Evolutionary conservation across 2,797 vertebrate genomes (phyloP).

Genomic region (Adelosebastes latens): DNA sequence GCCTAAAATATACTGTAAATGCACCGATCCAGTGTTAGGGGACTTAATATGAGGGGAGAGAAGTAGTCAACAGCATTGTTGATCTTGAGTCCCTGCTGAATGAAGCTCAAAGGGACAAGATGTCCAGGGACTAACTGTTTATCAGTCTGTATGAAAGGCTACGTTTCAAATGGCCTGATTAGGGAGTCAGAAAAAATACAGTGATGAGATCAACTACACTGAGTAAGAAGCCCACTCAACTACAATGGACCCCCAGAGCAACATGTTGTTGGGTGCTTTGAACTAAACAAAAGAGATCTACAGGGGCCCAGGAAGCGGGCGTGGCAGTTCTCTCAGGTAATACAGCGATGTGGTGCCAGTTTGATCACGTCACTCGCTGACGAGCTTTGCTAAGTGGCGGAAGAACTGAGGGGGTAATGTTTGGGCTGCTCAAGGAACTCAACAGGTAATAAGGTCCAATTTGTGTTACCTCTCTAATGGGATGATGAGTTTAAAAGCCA

Average conservation of each 20-base stretch:
- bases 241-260: not conserved
- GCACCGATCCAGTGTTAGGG: not conserved
- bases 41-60: not conserved
- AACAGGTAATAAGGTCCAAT: constrained; percentile 43
- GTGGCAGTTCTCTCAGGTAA: constrained; percentile 43
- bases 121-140: constrained; percentile 36
- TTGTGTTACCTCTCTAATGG: constrained; percentile 49
- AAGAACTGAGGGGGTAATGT: constrained; percentile 16
- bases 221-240: not conserved
- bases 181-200: not conserved
- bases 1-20: not conserved
- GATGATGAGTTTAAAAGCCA: constrained; percentile 61
- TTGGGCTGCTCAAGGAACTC: constrained; percentile 20
- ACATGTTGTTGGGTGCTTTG: constrained; percentile 11
- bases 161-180: not conserved
- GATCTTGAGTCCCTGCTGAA: constrained; percentile 18
- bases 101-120: constrained; percentile 15
- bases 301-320: not conserved
- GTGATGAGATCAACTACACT: constrained; percentile 9
- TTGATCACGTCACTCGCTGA: constrained; percentile 39
- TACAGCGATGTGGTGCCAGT: constrained; percentile 10
- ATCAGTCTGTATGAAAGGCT: constrained; percentile 13
- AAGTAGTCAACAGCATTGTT: not conserved
- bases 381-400: constrained; percentile 27
- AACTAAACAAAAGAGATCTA: constrained; percentile 21